Evolutionary conservation across 2,797 vertebrate species (phyloP), one percentile per base, ranked within the genome.

Genomic region (Psittacula derbiana): DNA sequence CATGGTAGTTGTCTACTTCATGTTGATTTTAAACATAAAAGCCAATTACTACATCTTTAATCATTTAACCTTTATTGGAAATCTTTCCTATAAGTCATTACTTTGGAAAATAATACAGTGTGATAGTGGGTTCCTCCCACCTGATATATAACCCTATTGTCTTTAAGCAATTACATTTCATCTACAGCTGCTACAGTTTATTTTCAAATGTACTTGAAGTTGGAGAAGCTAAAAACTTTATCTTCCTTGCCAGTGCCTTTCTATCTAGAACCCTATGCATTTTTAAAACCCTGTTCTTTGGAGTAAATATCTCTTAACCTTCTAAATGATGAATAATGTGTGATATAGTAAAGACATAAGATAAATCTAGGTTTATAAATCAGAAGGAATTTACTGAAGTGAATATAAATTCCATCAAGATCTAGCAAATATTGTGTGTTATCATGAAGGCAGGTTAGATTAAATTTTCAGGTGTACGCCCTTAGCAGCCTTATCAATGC

Each of bases 341-440:
- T 71, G 41, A 33, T 60, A 41, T 16, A 60, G 62, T 75, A 79
- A 58, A 87, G 64, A 44, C 67, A 78, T 3, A 8, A 89, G 55
- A 78, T 79, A 90, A 90, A 93, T 53, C 41, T 31, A 55, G 53
- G 18, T 27, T 80, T 91, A 60, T 81, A 78, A 70, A 72, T 80
- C 67, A 81, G 86, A 3, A 30, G 46, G 33, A 90, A 72, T 85
- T 87, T 67, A 50, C 83, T 43, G 78, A 41, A 55, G 27, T 87
- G 72, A 41, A 16, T 90, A 58, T 72, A 94, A 88, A 90, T 95
- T 83, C 72, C 49, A 64, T 16, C 1, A 6, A 83, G 40, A 78
- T 80, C 38, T 21, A 16, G 84, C 21, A 96, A 92, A 85, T 30
- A 53, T 50, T 71, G 40, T 47, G 30, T 80, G 85, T 43, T 95